Conservation (phyloP, 2,888 invertebrate species). For the Apantesis nais region DNA sequence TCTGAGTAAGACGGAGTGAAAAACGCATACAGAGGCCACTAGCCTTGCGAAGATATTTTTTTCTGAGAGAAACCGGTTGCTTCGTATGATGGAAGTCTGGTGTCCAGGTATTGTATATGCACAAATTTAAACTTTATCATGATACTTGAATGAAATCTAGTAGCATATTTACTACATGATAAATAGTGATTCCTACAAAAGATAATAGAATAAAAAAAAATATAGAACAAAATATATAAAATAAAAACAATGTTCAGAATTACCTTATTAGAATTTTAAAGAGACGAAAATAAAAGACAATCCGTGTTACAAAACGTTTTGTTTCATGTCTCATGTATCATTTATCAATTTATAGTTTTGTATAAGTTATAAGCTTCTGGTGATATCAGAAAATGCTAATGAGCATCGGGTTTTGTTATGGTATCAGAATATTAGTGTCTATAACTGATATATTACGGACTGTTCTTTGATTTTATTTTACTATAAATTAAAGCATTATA, state of each 20-base stretch:
- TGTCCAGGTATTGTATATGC: conserved; percentile 13
- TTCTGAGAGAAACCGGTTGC: conserved; percentile 25
- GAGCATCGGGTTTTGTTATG: conserved; percentile 66
- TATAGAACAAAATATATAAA: no score
- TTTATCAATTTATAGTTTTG: conserved; percentile 73
- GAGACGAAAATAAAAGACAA: conserved; percentile 23
- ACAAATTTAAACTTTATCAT: conserved; percentile 14
- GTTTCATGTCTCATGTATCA: conserved; percentile 67
- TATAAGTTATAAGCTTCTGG: conserved; percentile 75
- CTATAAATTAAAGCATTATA: conserved; percentile 44
- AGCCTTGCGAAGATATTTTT: conserved; percentile 18
- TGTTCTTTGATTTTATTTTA: conserved; percentile 51
- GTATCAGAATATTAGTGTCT: conserved; percentile 70
- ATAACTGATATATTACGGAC: conserved; percentile 68
- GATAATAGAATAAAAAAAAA: background rate
- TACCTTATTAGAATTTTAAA: background rate
- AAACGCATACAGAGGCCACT: conserved; percentile 16
- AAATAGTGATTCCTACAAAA: background rate
- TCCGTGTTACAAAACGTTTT: conserved; percentile 44
- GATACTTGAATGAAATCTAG: background rate
- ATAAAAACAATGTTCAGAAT: background rate
- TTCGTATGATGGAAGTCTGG: conserved; percentile 12
- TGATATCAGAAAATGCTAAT: conserved; percentile 78
- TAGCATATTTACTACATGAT: background rate
- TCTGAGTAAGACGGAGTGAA: conserved; percentile 6